Percentiles rank a stretch among this genome's conserved stretches.
These are phyloP conservation scores for Chitala chitala DNA, from an alignment of 2,113 vertebrate species.

Conservation along the genomic window DNA sequence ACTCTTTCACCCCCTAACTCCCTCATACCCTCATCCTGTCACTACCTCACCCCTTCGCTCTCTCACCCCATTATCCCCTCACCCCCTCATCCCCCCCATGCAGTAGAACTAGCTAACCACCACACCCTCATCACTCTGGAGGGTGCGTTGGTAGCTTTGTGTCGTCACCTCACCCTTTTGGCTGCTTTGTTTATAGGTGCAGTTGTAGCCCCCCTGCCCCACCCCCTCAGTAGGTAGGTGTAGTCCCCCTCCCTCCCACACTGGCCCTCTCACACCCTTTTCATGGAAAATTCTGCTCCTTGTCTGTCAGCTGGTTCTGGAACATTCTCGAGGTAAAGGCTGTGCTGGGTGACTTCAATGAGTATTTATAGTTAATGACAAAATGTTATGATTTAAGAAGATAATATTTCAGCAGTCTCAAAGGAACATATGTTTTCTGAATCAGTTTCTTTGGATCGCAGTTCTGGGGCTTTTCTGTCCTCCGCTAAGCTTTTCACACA, in stretches of 20 bases:
- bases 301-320: constrained; percentile 22
- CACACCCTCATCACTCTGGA: too few species aligned
- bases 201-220: neutral
- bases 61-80: too few species aligned
- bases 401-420: constrained; percentile 66
- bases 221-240: neutral
- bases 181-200: too few species aligned
- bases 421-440: constrained; percentile 60
- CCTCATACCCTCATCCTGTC: too few species aligned
- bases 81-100: too few species aligned
- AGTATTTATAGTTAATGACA: constrained; percentile 65
- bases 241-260: too few species aligned
- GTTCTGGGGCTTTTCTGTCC: constrained; percentile 54
- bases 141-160: too few species aligned
- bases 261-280: constrained; percentile 9
- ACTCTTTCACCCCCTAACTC: too few species aligned
- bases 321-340: constrained; percentile 10
- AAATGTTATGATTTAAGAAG: constrained; percentile 64
- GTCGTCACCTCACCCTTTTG: too few species aligned
- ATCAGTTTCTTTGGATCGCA: constrained; percentile 50
- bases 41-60: too few species aligned
- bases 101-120: too few species aligned
- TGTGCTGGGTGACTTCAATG: constrained; percentile 52
- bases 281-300: constrained; percentile 25
- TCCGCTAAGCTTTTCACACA: constrained; percentile 45